Evolutionary conservation across 1,140 invertebrate genomes (phyloP).

Genomic region (Lordiphosa stackelbergi): DNA sequence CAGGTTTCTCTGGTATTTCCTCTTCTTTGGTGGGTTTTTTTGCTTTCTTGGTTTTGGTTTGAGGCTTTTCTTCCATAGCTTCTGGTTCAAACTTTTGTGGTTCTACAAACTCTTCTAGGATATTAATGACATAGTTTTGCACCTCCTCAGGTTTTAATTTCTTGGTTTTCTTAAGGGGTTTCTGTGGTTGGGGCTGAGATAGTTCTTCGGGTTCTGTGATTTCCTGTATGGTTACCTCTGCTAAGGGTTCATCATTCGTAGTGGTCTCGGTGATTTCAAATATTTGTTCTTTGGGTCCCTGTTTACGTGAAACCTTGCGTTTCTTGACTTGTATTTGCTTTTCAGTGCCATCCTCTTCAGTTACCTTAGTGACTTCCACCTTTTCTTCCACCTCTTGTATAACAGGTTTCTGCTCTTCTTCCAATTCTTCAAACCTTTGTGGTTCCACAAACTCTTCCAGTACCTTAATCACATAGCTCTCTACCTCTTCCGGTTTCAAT

Average conservation of each 20-base stretch:
- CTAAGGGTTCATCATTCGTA: constrained; percentile 49
- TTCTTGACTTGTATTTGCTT: constrained; percentile 46
- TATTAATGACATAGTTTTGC: constrained; percentile 32
- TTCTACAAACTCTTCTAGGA: constrained; percentile 9
- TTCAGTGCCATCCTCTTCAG: constrained; percentile 22
- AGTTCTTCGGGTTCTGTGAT: constrained; percentile 28
- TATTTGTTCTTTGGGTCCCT: constrained; percentile 56
- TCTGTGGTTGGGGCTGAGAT: constrained; percentile 5
- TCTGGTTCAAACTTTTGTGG: constrained; percentile 27
- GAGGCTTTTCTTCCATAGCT: constrained; percentile 35
- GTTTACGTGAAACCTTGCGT: constrained; percentile 46
- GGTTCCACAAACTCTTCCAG: constrained; percentile 8
- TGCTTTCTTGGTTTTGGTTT: constrained; percentile 21
- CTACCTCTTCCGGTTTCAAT: constrained; percentile 42
- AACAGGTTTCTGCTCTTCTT: constrained; percentile 1
- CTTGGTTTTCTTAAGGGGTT: constrained; percentile 41
- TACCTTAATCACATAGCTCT: constrained; percentile 34
- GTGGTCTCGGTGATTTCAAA: constrained; percentile 71
- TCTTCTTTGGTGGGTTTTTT: constrained; percentile 24
- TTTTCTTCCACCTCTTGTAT: constrained; percentile 46
- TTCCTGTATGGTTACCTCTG: constrained; percentile 52
- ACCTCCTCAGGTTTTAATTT: constrained; percentile 52
- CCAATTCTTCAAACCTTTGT: too few species aligned
- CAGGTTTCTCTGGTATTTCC: constrained; percentile 12
- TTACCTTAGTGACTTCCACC: constrained; percentile 24